phyloP scores from a whole-genome alignment of 2,797 vertebrate species.

The Diceros bicornis region DNA sequence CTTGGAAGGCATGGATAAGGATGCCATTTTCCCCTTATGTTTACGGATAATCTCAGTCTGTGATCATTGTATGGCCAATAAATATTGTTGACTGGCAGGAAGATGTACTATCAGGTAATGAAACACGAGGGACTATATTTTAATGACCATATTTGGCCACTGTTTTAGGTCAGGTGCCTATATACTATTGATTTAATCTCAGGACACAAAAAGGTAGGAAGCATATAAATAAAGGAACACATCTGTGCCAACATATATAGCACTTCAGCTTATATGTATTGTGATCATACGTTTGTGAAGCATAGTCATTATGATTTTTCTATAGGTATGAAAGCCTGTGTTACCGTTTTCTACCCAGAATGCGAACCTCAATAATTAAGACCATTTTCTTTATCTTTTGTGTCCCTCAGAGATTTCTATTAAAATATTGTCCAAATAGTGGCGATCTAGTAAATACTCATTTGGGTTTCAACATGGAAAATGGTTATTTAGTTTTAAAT shows the following conservation, averaged over 20 bases:
- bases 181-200: neutral
- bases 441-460: neutral
- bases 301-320: neutral
- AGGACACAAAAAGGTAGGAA: neutral
- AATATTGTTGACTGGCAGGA: neutral
- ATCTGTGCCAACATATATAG: neutral
- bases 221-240: neutral
- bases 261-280: neutral
- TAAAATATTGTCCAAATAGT: slow-evolving; percentile 15
- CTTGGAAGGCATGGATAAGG: neutral
- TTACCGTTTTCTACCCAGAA: neutral
- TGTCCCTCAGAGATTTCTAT: neutral
- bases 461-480: slow-evolving; percentile 33
- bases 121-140: neutral
- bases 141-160: neutral
- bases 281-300: neutral
- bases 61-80: neutral
- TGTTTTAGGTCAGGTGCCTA: neutral
- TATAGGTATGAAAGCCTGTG: neutral
- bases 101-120: neutral
- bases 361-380: neutral
- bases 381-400: neutral
- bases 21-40: neutral
- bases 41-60: neutral
- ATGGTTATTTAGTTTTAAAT: slow-evolving; percentile 36